Evolutionary conservation across 2,888 invertebrate species (phyloP).

Genomic region (Nephrotoma appendiculata): DNA sequence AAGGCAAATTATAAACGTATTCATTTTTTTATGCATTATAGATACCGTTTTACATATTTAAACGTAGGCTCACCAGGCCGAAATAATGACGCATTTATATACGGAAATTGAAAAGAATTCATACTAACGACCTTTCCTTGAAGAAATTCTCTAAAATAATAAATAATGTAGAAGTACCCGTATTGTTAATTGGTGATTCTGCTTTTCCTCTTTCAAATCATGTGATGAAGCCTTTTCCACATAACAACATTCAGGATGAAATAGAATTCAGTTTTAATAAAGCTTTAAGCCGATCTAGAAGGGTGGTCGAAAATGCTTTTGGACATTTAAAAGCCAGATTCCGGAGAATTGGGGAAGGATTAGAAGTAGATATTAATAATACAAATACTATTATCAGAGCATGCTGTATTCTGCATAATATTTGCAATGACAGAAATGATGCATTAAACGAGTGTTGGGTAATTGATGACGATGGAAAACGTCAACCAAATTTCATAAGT

Average conservation of each 20-base stretch:
- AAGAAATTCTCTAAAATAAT: constrained; percentile 6
- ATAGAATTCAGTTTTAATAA: not conserved
- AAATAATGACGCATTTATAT: not conserved
- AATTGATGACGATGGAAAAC: not conserved
- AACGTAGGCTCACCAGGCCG: constrained; percentile 7
- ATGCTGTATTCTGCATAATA: not conserved
- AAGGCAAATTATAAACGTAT: not conserved
- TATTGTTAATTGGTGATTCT: constrained; percentile 11
- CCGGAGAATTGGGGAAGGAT: not conserved
- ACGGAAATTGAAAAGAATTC: not conserved
- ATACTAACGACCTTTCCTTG: not conserved
- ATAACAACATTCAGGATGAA: not conserved
- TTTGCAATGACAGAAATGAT: not conserved
- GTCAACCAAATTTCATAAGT: not conserved
- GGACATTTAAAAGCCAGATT: not conserved
- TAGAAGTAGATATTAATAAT: not conserved
- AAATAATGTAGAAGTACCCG: constrained; percentile 8
- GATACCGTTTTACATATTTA: constrained; percentile 8
- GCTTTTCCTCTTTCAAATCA: not conserved
- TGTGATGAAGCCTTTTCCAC: not conserved
- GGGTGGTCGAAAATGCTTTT: not conserved
- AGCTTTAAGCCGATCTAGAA: not conserved
- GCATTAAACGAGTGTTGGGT: not conserved
- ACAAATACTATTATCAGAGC: not conserved
- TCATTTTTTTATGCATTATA: constrained; percentile 9